Evolutionary conservation across 2,797 vertebrate genomes (phyloP).

Genomic region (Channa striata): DNA sequence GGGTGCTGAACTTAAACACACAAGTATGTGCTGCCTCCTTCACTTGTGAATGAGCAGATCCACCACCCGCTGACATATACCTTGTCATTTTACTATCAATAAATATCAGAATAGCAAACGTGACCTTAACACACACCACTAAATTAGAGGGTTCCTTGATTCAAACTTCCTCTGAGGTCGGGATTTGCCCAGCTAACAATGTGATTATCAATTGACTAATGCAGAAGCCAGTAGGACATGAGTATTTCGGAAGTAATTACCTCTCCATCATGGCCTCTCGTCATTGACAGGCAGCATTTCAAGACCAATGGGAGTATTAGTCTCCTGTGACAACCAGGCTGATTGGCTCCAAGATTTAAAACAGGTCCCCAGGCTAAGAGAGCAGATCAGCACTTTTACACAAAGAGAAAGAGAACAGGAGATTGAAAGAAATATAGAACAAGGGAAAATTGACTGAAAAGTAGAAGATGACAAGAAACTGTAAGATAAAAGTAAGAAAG

Average conservation of each 20-base stretch:
- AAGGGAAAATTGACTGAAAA: background rate
- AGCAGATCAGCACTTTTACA: slow-evolving; percentile 39
- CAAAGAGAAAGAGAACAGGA: slow-evolving; percentile 3
- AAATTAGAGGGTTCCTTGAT: background rate
- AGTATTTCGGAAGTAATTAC: slow-evolving; percentile 52
- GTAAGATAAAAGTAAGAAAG: background rate
- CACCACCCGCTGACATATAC: slow-evolving; percentile 20
- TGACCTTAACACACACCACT: background rate
- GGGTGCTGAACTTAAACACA: slow-evolving; percentile 1
- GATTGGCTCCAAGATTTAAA: slow-evolving; percentile 58
- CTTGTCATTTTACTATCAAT: slow-evolving; percentile 2
- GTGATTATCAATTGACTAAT: slow-evolving; percentile 53
- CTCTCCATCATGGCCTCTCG: slow-evolving; percentile 38
- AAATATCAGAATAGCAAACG: background rate
- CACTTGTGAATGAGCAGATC: slow-evolving; percentile 23
- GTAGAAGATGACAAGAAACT: background rate
- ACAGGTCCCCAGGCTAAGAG: slow-evolving; percentile 7
- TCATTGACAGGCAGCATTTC: slow-evolving; percentile 51
- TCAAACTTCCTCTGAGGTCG: slow-evolving; percentile 9
- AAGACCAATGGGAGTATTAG: slow-evolving; percentile 51
- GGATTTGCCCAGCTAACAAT: slow-evolving; percentile 38
- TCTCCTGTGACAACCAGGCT: slow-evolving; percentile 41
- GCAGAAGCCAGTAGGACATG: slow-evolving; percentile 22
- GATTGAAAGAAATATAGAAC: background rate
- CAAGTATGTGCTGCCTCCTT: slow-evolving; percentile 1